Base-by-base conservation (phyloP, 2,888 invertebrate species). In the Tenthredo distinguenda region DNA sequence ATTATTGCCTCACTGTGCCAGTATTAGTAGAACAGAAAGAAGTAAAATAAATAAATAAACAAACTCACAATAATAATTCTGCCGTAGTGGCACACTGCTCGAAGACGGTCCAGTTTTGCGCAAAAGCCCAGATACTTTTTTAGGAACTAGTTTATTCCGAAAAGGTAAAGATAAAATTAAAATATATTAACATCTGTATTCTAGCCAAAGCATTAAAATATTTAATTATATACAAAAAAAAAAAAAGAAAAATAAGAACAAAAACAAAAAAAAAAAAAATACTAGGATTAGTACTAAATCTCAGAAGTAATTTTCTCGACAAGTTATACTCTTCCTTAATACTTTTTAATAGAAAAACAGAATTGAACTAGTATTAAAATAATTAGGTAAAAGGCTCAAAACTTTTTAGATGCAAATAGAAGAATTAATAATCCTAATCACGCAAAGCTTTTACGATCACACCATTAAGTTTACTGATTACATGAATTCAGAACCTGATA, bases 1-100 rank as follows among this genome's bases (percentile, higher is more conserved):
- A 91, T 92, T 89, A 90, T 92, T 92, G 92, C 92, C 91, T 92
- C 92, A 92, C 92, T 92, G 91, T 92, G 92, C 91, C 92, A 92
- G 91, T 89, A 90, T 91, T 90, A 89, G 34, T 72, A 15, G 40
- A 58, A 79, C 15, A n/a, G n/a, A 65, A 37, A n/a, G 7, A 77
- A 21, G 6, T 71, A 43, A 26, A 72, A 55, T 58, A 43, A 15
- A 83, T 50, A 37, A 47, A 50, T 15, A 50, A 50, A 77, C 4
- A 12, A 12, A 50, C 26, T 15, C 21, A 50, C 43, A 77, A 50
- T 50, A 77, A 77, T 83, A 83, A 91, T 90, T 92, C 92, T 92
- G 92, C 92, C 91, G 92, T 91, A 92, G 91, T 92, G 92, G 91
- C 91, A 92, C 92, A 90, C 91, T 92, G 92, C 90, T 90, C 91